Base-by-base conservation (phyloP, 2,888 invertebrate genomes). In the Zeuzera pyrina region DNA sequence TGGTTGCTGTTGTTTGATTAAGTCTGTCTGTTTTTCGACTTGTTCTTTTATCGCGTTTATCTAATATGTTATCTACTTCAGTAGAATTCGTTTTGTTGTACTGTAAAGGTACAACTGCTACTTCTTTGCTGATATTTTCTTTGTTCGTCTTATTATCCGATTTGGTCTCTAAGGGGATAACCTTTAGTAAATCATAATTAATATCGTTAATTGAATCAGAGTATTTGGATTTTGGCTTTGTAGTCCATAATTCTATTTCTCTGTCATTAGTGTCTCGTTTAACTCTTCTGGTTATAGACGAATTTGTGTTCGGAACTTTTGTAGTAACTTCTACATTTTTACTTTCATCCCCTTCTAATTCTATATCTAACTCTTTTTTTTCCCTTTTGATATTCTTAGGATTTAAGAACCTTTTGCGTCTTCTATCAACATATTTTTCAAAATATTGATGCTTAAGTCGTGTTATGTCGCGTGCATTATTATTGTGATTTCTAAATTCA, bases 1-100 rank as follows among this genome's bases (percentile, higher is more conserved):
- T 61, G 15, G 78, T 66, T 2, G 78, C 81, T 15, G 84, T 84
- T 1, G 84, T 84, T 52, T 84, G 84, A 44, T 84, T 84, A 2
- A 83, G 43, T 41, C 81, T 64, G 41, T 84, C 84, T 7, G 83
- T 79, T 51, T 84, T 84, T 35, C 84, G 72, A 44, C 83, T 84
- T 0, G 84, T 84, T 34, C 84, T 72, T 45, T 84, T 84, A 21
- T 84, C 78, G 26, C 81, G 66, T 45, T 67, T 78, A 21, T 81
- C 81, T 13, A 70, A 39, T 33, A 67, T 55, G 42, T 76, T 77
- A 26, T 62, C 49, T 3, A 67, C 61, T 54, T 76, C 79, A 19
- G 79, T 78, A 0, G 78, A 74, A 53, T 81, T 83, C 0, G 72
- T 79, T 8, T 61, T 71, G 26, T 60, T 70, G 35, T 73, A 63